These are phyloP conservation scores for Paraescarpia echinospica DNA, from an alignment of 1,140 invertebrate genomes.

Conservation along the genomic window DNA sequence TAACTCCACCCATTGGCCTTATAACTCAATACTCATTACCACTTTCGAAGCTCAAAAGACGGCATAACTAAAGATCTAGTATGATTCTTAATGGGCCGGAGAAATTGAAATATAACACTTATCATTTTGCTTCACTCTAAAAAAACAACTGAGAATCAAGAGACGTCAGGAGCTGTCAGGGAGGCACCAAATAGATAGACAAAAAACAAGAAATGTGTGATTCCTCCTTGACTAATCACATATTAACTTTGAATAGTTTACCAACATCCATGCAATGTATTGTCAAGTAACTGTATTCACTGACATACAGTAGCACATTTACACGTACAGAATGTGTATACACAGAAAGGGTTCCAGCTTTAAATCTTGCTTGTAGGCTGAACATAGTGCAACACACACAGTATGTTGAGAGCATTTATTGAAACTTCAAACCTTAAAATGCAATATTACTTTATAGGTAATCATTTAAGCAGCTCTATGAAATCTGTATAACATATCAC, in stretches of 20 bases:
- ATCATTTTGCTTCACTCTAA: no score
- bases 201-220: no score
- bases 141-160: no score
- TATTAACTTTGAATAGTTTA: neutral
- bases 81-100: no score
- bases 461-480: neutral
- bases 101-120: no score
- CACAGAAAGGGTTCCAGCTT: neutral
- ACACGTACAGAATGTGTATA: neutral
- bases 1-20: no score
- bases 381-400: neutral
- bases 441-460: neutral
- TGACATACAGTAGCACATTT: neutral
- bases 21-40: no score
- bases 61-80: no score
- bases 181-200: no score
- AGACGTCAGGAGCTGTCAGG: no score
- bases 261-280: neutral
- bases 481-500: neutral
- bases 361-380: neutral
- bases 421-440: neutral
- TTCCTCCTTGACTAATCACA: no score
- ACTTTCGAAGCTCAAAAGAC: no score
- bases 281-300: neutral
- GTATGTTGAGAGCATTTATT: neutral